These are phyloP conservation scores for Phlogophora meticulosa DNA, from an alignment of 2,888 invertebrate genomes.

Conservation along the genomic window DNA sequence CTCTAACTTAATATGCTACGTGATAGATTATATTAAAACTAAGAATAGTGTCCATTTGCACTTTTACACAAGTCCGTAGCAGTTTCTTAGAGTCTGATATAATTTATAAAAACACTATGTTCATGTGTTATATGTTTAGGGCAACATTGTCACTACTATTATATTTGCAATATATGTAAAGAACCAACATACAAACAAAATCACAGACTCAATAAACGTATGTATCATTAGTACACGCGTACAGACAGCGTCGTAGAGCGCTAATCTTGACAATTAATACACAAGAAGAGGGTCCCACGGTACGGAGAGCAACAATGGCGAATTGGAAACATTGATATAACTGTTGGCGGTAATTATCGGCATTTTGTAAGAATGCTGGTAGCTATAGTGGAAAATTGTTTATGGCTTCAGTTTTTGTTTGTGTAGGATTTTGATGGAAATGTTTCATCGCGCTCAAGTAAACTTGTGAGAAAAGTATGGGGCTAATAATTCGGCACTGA, in stretches of 20 bases:
- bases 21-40: too few relatives aligned
- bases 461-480: too few relatives aligned
- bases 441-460: not conserved
- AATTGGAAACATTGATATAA: conserved; percentile 59
- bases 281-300: conserved; percentile 56
- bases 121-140: too few relatives aligned
- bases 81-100: too few relatives aligned
- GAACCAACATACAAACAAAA: conserved; percentile 16
- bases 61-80: too few relatives aligned
- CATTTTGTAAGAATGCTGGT: conserved; percentile 46
- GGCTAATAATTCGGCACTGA: too few relatives aligned
- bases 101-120: too few relatives aligned
- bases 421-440: not conserved
- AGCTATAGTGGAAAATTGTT: conserved; percentile 17
- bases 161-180: too few relatives aligned
- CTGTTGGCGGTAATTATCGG: conserved; percentile 52
- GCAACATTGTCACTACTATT: too few relatives aligned
- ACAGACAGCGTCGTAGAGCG: conserved; percentile 36
- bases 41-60: too few relatives aligned
- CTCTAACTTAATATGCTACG: too few relatives aligned
- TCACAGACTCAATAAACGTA: not conserved
- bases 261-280: conserved; percentile 59
- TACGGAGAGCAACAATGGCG: conserved; percentile 45
- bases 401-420: conserved; percentile 1
- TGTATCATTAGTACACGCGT: conserved; percentile 12